phyloP scores from a whole-genome alignment of 2,888 invertebrate genomes.

The Sphaerophoria rueppellii region DNA sequence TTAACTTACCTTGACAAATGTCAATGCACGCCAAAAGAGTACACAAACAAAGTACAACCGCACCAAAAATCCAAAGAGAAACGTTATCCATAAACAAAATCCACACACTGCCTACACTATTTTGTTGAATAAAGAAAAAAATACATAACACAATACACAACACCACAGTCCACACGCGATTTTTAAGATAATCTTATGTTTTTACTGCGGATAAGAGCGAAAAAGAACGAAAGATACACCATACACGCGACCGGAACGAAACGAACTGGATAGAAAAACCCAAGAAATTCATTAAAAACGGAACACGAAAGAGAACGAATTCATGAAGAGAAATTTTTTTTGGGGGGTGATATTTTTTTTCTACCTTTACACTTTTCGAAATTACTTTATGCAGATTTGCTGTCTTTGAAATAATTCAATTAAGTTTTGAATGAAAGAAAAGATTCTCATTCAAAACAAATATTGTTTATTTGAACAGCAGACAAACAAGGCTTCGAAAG shows the following conservation, averaged over 20 bases:
- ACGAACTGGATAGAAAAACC: conserved; percentile 34
- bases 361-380: conserved; percentile 6
- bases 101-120: conserved; percentile 26
- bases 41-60: conserved; percentile 22
- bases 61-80: conserved; percentile 43
- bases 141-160: neutral
- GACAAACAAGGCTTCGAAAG: conserved; percentile 36
- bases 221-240: conserved; percentile 13
- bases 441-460: neutral
- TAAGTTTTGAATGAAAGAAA: neutral
- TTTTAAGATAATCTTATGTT: conserved; percentile 20
- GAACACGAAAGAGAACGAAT: conserved; percentile 22
- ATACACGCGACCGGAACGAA: conserved; percentile 46
- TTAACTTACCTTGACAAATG: conserved; percentile 70
- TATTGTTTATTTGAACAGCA: neutral
- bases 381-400: conserved; percentile 41
- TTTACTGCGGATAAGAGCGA: conserved; percentile 13
- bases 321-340: conserved; percentile 48
- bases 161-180: conserved; percentile 2
- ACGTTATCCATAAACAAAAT: conserved; percentile 45
- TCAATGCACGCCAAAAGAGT: conserved; percentile 69
- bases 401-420: conserved; percentile 34
- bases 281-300: neutral
- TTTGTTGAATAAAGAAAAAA: neutral
- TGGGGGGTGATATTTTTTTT: conserved; percentile 36